A percentile compares a stretch with the other conserved stretches of the same genome.
phyloP scores from a whole-genome alignment of 1,140 invertebrate genomes.

The Eupristina koningsbergeri region DNA sequence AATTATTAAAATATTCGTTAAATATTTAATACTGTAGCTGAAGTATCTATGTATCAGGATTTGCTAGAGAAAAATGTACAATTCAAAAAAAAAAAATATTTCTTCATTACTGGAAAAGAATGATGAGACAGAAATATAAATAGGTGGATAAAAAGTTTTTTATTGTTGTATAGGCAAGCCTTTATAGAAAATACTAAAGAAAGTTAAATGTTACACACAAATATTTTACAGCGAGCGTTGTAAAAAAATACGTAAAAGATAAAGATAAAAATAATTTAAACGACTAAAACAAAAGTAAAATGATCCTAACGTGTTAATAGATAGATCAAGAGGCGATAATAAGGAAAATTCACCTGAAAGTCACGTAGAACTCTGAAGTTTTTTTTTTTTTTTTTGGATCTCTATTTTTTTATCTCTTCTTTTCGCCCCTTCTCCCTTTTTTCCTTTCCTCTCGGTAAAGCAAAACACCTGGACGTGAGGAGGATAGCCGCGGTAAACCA shows the following conservation, averaged over 20 bases:
- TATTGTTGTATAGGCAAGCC: too few relatives aligned
- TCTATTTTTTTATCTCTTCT: too few relatives aligned
- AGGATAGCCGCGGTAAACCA: slow-evolving; percentile 40
- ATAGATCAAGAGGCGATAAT: slow-evolving; percentile 21
- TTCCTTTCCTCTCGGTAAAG: not conserved
- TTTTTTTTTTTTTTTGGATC: not conserved
- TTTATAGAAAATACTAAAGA: not conserved
- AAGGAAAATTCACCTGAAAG: slow-evolving; percentile 35
- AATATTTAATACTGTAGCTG: too few relatives aligned
- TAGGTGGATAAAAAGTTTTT: too few relatives aligned
- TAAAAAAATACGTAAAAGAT: slow-evolving; percentile 3
- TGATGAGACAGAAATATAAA: too few relatives aligned
- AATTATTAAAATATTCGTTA: too few relatives aligned
- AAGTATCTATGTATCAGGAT: too few relatives aligned
- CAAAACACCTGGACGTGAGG: slow-evolving; percentile 40
- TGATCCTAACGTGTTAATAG: not conserved
- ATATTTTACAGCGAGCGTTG: slow-evolving; percentile 9
- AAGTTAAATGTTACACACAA: not conserved
- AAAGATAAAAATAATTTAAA: not conserved
- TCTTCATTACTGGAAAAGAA: too few relatives aligned
- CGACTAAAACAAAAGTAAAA: not conserved
- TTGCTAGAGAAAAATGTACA: too few relatives aligned
- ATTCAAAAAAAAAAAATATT: too few relatives aligned
- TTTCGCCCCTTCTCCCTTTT: not conserved
- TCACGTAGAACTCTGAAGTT: slow-evolving; percentile 6